These are phyloP conservation scores for Rhinogobius similis DNA, from an alignment of 2,113 vertebrate genomes.

Conservation along the genomic window DNA sequence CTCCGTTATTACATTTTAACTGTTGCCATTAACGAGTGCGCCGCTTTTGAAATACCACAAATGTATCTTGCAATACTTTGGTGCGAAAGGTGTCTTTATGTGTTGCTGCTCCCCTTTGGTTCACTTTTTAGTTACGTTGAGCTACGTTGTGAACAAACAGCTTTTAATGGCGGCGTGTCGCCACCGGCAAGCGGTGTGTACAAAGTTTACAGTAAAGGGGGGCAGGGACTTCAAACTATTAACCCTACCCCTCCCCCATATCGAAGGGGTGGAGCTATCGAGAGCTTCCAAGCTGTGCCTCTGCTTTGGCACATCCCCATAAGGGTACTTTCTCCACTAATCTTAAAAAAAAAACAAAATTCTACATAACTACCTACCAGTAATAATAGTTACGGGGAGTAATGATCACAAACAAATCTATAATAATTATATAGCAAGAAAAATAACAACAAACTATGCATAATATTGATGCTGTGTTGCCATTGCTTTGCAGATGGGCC, in stretches of 20 bases:
- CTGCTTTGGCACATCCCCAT: background rate
- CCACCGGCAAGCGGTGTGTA: conserved; percentile 48
- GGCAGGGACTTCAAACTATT: conserved; percentile 66
- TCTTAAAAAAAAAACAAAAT: no score
- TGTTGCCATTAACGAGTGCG: background rate
- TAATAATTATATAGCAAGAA: background rate
- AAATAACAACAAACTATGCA: no score
- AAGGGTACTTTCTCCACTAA: background rate
- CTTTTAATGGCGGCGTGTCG: conserved; percentile 78
- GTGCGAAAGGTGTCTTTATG: background rate
- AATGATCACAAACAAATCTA: no score
- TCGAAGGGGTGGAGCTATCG: conserved; percentile 55
- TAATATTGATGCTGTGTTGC: background rate
- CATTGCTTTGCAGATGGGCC: conserved; percentile 52
- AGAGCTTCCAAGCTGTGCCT: conserved; percentile 37
- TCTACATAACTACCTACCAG: no score
- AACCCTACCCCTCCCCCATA: conserved; percentile 64
- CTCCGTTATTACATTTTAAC: conserved; percentile 14
- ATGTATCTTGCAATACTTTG: background rate
- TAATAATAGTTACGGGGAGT: no score
- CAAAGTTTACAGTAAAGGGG: conserved; percentile 78
- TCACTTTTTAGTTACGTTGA: background rate
- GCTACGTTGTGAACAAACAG: conserved; percentile 23
- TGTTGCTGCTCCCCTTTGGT: background rate
- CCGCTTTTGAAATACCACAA: background rate